Evolutionary conservation across 2,888 invertebrate genomes (phyloP), one percentile per base, ranked within the genome.

Genomic region (Spodoptera exigua): DNA sequence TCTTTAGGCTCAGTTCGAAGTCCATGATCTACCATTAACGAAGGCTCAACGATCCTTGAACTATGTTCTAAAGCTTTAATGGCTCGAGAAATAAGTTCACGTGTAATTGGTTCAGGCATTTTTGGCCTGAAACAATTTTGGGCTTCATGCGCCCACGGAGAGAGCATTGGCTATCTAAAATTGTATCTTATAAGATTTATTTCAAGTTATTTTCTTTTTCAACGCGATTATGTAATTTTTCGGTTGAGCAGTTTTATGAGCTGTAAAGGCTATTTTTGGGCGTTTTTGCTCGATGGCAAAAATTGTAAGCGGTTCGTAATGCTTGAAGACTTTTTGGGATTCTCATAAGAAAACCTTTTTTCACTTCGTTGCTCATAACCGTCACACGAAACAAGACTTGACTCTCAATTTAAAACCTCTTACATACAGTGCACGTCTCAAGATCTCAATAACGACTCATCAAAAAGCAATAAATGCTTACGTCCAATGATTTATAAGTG

Each of bases 61-160:
- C 79, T 77, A 79, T 74, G 75, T 74, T 72, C 61, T 58, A 45
- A 72, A 55, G 74, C 66, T 63, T 71, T 76, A 83, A 83, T 83
- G 83, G 78, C 21, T 76, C 64, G 83, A 70, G 71, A 82, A 83
- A 83, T 82, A 81, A 78, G 67, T 82, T 82, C 48, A 75, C 81
- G 78, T 80, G 75, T 78, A 78, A 80, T 78, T 81, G 71, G 77
- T 74, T 65, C 59, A 60, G 46, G 65, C 41, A 57, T 68, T 74
- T 68, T 73, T 61, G 64, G 45, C 27, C 54, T 52, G 36, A 70
- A 62, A 67, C 70, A 67, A 64, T 67, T 70, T 67, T 70, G 45
- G 41, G 60, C 61, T 61, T 49, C 52, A 60, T 63, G 60, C 55
- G 11, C 41, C n/a, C 34, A 11, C 18, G 32, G 54, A 55, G 44